Percentiles rank a stretch among this genome's conserved stretches.
phyloP scores from a whole-genome alignment of 2,113 vertebrate species.

The Antidorcas marsupialis region DNA sequence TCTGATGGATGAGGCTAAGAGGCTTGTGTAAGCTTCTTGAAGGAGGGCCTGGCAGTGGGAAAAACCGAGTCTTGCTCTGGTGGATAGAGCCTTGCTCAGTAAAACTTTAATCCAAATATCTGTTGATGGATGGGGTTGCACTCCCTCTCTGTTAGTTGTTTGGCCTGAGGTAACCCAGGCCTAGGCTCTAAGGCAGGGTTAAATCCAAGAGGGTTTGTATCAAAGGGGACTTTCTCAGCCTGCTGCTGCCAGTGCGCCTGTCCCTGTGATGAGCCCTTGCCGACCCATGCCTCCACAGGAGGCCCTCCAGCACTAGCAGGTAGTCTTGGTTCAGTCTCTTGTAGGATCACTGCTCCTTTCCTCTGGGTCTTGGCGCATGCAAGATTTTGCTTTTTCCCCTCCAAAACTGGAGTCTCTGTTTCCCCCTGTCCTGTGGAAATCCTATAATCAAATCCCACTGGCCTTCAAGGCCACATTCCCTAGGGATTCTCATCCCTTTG shows the following conservation, averaged over 20 bases:
- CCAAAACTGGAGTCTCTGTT: background rate
- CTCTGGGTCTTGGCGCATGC: background rate
- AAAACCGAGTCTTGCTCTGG: background rate
- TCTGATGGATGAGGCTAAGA: background rate
- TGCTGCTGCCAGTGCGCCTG: background rate
- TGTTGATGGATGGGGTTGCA: background rate
- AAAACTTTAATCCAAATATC: background rate
- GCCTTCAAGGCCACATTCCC: background rate
- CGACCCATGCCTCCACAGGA: background rate
- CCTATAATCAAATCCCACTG: background rate
- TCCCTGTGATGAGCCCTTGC: background rate
- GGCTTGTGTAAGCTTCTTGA: background rate
- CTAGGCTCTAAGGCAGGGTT: background rate
- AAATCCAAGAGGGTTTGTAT: background rate
- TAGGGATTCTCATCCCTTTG: background rate
- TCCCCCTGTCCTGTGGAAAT: background rate
- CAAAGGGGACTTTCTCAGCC: background rate
- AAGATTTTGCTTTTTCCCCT: background rate
- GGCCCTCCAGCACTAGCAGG: background rate
- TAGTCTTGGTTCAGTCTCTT: background rate
- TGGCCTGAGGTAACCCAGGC: background rate
- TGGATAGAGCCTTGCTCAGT: background rate
- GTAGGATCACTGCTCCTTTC: background rate
- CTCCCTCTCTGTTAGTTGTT: background rate
- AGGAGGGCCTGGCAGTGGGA: background rate